A percentile compares a stretch with the other conserved stretches of the same genome.
Conservation (phyloP, 1,140 invertebrate genomes). For the Apis laboriosa region DNA sequence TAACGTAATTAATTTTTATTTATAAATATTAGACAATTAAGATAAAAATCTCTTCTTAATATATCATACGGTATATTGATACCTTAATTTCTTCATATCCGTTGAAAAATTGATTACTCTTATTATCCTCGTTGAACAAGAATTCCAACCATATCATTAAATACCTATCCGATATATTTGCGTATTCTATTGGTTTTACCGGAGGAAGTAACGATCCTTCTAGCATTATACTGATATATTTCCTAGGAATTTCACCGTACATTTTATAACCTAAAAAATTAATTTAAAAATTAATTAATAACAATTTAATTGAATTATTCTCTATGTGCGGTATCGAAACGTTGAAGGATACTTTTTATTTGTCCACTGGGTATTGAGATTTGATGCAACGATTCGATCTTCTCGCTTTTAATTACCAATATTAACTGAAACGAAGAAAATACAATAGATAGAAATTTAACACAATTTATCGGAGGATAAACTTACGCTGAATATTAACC, state of each 20-base stretch:
- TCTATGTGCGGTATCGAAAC: not conserved
- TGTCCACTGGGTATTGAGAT: constrained; percentile 81
- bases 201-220: constrained; percentile 81
- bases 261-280: constrained; percentile 77
- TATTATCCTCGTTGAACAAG: constrained; percentile 9
- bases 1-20: not conserved
- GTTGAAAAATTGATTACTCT: constrained; percentile 10
- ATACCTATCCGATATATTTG: constrained; percentile 77
- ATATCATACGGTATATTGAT: not conserved
- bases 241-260: constrained; percentile 63
- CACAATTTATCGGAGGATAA: not conserved
- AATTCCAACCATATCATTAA: constrained; percentile 81
- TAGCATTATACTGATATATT: constrained; percentile 77
- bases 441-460: not conserved
- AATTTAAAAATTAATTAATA: not conserved
- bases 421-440: constrained; percentile 81
- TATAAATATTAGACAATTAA: not conserved
- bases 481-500: constrained; percentile 73
- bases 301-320: not conserved
- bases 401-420: constrained; percentile 86
- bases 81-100: constrained; percentile 32
- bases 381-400: constrained; percentile 82
- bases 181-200: constrained; percentile 64
- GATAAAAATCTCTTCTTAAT: too few species aligned
- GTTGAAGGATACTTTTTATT: constrained; percentile 49